Evolutionary conservation across 2,113 vertebrate species (phyloP), one percentile per base, ranked within the genome.

Genomic region (Todiramphus saurophagus): DNA sequence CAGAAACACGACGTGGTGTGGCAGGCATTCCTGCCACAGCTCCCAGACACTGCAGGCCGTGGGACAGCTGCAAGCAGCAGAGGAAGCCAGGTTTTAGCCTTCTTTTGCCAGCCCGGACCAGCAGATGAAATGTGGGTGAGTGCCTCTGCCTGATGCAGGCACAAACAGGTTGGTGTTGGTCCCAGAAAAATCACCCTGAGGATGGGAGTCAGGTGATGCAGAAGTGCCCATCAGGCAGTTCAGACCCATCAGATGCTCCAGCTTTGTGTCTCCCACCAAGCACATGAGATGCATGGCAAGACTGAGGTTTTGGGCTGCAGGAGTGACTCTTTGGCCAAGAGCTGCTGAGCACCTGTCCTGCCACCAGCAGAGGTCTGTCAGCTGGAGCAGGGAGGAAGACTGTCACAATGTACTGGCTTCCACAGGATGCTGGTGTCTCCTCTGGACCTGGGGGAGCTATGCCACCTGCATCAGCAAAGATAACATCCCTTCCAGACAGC

Each of bases 191-290:
- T 37, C 20, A 50, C 21, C 21, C 27, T 0, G 0, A 63, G n/a
- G 41, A 20, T 1, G 1, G n/a, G 20, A 88, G 53, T 67, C 13
- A 3, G n/a, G 31, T 0, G 0, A 30, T 72, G 53, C 46, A 60
- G 33, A 69, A 74, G 41, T 11, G 28, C 18, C 50, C 59, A 10
- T 74, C 3, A 15, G 50, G 33, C 39, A 48, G 28, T 1, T 0
- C 10, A 50, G 51, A 43, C 16, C 31, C 17, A 25, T 1, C 1
- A 76, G 53, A 51, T 73, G 19, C 33, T 83, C 53, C 15, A 6
- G 44, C 11, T 50, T 84, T 25, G 4, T 13, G 37, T 90, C 13
- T 82, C 62, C 31, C 56, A n/a, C 25, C 2, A 24, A 39, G 6
- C 5, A 1, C 69, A 55, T 0, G 0, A 25, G 27, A n/a, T n/a